phyloP scores from a whole-genome alignment of 2,888 invertebrate genomes.

The Phortica magna region DNA sequence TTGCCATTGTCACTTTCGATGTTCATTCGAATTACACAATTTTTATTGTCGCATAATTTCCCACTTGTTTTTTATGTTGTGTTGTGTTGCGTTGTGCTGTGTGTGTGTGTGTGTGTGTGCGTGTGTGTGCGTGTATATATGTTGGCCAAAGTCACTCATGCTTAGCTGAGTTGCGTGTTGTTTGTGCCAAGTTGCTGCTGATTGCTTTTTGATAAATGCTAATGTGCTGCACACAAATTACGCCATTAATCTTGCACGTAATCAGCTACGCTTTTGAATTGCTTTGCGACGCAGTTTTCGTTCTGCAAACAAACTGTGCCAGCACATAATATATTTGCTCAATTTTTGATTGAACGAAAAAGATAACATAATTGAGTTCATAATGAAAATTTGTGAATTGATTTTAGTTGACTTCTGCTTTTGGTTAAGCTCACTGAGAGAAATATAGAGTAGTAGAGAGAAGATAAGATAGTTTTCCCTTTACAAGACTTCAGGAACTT shows the following conservation, averaged over 20 bases:
- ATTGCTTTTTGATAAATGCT: slow-evolving; percentile 29
- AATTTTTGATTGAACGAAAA: not conserved
- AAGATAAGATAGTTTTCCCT: too few species aligned
- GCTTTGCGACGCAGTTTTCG: too few species aligned
- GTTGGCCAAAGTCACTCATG: not conserved
- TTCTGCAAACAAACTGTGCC: not conserved
- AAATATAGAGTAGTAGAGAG: too few species aligned
- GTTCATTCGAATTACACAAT: slow-evolving; percentile 17
- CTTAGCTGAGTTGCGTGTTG: slow-evolving; percentile 5
- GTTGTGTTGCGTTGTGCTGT: not conserved
- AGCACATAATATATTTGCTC: not conserved
- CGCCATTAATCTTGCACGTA: not conserved
- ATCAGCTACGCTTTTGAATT: too few species aligned
- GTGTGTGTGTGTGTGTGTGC: not conserved
- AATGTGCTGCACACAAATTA: not conserved
- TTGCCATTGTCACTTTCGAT: slow-evolving; percentile 5
- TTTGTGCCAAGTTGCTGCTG: slow-evolving; percentile 14
- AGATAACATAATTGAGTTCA: not conserved
- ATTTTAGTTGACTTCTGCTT: not conserved
- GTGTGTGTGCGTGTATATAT: too few species aligned
- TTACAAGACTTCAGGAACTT: too few species aligned
- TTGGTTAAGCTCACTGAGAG: too few species aligned
- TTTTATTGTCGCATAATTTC: slow-evolving; percentile 1
- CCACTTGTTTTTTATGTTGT: not conserved
- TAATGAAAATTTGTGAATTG: not conserved